Base-by-base conservation (phyloP, 1,140 invertebrate genomes). In the Halyomorpha halys region DNA sequence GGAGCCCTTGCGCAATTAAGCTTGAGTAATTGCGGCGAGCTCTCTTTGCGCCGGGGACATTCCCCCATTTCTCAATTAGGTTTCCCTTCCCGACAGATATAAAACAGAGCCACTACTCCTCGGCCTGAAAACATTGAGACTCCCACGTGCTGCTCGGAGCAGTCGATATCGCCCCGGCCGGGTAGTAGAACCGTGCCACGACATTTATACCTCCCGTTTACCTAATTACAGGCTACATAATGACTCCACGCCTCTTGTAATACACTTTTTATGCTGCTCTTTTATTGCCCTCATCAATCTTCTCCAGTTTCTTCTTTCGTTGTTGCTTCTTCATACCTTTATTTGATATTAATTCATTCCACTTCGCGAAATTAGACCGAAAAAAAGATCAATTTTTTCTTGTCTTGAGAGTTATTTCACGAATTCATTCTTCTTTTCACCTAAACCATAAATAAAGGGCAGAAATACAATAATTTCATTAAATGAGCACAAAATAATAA, bases 61-160 rank as follows among this genome's bases (percentile, higher is more conserved):
- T 19, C 59, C 59, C 59, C 59, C 59, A 60, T 60, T 60, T 60
- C 59, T 60, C 59, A 60, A 60, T 60, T 60, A 60, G 59, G 59
- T 16, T 25, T 39, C 59, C n/a, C 16, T 60, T 60, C 30, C 25
- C 13, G 30, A 18, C 21, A 39, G 59, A 60, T 23, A 44, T 34
- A 44, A 44, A 44, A n/a, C 59, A 39, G 30, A 44, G 59, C 6
- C 25, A 16, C n/a, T 39, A 44, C 25, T 34, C 9, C 2, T 30
- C 25, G 25, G 9, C 1, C 15, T 5, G 59, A 44, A 44, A 60
- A 60, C 59, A 60, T 60, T 1, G 5, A 1, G 3, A 23, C 44
- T 11, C 30, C 59, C 59, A 44, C 59, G 30, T 44, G 30, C 30
- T 8, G 21, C 21, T 4, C 1, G 23, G 9, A 11, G 6, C 47